Conservation (phyloP, 2,113 vertebrate species). For the Antechinus stuartii region DNA sequence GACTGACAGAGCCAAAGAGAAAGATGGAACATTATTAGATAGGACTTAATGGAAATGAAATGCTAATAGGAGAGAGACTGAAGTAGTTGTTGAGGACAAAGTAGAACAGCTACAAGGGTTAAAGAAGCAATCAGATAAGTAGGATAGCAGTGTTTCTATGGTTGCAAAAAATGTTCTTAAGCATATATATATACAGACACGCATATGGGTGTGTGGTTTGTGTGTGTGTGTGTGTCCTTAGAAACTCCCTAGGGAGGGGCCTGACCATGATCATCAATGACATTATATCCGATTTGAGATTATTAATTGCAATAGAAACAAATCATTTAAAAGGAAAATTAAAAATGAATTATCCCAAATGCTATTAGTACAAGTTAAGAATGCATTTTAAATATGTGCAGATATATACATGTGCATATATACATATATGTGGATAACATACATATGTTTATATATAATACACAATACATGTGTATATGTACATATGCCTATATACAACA, state of each 20-base stretch:
- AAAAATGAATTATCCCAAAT: neutral
- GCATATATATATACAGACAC: neutral
- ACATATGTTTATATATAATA: too few species aligned
- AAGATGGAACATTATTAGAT: neutral
- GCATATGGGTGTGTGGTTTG: too few species aligned
- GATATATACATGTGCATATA: too few species aligned
- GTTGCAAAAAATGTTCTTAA: neutral
- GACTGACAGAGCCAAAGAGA: neutral
- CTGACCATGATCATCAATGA: neutral
- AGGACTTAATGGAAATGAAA: neutral
- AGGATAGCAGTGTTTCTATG: accelerated
- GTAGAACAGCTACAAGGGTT: neutral
- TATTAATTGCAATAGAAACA: neutral
- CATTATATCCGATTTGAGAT: neutral
- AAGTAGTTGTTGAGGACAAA: neutral
- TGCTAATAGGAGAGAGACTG: neutral
- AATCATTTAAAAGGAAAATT: neutral
- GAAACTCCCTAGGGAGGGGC: neutral
- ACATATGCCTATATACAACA: too few species aligned
- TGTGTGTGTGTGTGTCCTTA: neutral
- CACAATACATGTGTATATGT: too few species aligned
- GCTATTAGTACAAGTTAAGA: neutral
- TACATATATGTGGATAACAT: too few species aligned
- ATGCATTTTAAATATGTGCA: neutral
- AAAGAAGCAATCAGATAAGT: too few species aligned